A percentile compares a stretch with the other conserved stretches of the same genome.
phyloP scores from a whole-genome alignment of 2,888 invertebrate genomes.

The Diadegma fenestrale region DNA sequence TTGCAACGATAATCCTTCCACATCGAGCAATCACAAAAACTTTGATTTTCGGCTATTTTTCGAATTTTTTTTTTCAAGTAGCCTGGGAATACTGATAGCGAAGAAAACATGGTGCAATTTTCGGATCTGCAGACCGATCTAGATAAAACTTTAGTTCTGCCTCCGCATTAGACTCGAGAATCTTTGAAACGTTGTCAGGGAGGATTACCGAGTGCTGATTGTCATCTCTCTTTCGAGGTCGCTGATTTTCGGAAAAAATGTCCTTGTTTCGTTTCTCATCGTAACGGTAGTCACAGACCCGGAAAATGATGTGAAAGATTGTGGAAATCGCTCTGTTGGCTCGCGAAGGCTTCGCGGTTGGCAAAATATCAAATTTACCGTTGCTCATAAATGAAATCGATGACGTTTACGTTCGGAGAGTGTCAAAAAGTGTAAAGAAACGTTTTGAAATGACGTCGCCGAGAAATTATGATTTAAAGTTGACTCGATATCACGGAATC shows the following conservation, averaged over 20 bases:
- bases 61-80: background rate
- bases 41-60: background rate
- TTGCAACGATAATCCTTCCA: background rate
- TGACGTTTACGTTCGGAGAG: background rate
- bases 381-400: background rate
- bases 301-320: background rate
- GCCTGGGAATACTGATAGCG: background rate
- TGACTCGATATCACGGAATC: background rate
- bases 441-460: background rate
- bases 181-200: background rate
- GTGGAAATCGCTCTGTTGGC: background rate
- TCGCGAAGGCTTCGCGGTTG: conserved; percentile 1
- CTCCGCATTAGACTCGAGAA: background rate
- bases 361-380: background rate
- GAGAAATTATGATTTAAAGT: background rate
- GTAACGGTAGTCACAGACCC: background rate
- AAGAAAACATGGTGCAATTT: background rate
- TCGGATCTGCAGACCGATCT: background rate
- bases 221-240: background rate
- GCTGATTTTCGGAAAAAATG: background rate
- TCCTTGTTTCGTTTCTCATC: background rate
- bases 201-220: conserved; percentile 10
- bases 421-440: background rate
- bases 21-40: background rate
- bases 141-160: background rate